Percentiles rank a stretch among this genome's conserved stretches.
phyloP scores from a whole-genome alignment of 2,888 invertebrate genomes.

The Trisateles emortualis region DNA sequence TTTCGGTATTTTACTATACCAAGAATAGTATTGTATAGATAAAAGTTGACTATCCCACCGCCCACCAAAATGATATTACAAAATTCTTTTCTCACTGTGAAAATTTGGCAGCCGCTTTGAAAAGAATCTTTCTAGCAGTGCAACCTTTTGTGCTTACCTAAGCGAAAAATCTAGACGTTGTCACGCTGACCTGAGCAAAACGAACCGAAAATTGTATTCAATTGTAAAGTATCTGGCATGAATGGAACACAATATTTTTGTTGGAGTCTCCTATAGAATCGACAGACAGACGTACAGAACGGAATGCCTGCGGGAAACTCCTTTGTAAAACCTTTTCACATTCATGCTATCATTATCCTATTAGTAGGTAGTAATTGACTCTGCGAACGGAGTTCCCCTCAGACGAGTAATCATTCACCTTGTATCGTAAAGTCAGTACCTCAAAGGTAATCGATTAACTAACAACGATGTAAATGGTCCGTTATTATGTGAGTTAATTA shows the following conservation, averaged over 20 bases:
- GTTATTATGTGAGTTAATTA: constrained; percentile 22
- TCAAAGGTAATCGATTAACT: constrained; percentile 3
- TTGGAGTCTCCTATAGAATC: constrained; percentile 23
- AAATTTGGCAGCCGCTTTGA: constrained; percentile 10
- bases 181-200: constrained; percentile 15
- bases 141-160: constrained; percentile 19
- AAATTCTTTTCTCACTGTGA: neutral
- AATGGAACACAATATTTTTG: constrained; percentile 29
- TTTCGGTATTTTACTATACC: too few species aligned
- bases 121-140: constrained; percentile 8
- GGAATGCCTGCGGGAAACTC: constrained; percentile 2
- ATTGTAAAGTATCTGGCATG: constrained; percentile 23
- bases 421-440: neutral
- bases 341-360: constrained; percentile 13
- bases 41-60: too few species aligned
- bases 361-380: neutral
- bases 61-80: neutral
- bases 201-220: constrained; percentile 19
- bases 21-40: too few species aligned
- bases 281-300: constrained; percentile 5
- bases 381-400: too few species aligned
- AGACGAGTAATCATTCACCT: too few species aligned
- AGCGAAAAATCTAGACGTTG: constrained; percentile 28
- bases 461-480: constrained; percentile 3
- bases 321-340: constrained; percentile 13